A percentile compares a stretch with the other conserved stretches of the same genome.
Conservation (phyloP, 2,888 invertebrate species). For the Stratiomys singularior region DNA sequence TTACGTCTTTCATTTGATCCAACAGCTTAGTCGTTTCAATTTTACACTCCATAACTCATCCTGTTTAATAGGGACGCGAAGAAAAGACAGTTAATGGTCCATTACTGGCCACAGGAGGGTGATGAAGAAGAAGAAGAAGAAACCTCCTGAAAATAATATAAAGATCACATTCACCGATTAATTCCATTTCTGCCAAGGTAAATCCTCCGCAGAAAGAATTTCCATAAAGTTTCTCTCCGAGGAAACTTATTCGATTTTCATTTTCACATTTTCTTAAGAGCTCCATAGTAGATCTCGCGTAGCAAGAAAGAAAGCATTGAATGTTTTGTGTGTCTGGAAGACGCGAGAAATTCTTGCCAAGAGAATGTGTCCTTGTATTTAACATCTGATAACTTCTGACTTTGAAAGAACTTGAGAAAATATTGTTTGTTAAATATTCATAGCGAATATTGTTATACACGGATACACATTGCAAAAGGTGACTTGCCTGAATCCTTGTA, state of each 20-base stretch:
- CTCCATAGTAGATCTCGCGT: neutral
- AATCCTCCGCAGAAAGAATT: slow-evolving; percentile 20
- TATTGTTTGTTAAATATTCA: slow-evolving; percentile 31
- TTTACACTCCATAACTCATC: slow-evolving; percentile 32
- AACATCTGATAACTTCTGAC: slow-evolving; percentile 34
- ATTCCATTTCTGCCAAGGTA: slow-evolving; percentile 6
- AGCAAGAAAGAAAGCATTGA: neutral
- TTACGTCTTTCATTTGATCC: too few species aligned
- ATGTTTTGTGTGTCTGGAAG: neutral
- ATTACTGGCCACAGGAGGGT: slow-evolving; percentile 24
- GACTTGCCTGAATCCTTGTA: neutral
- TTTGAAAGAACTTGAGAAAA: neutral
- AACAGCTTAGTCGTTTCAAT: slow-evolving; percentile 1
- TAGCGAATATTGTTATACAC: neutral
- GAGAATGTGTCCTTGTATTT: neutral
- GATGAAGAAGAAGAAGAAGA: slow-evolving; percentile 13
- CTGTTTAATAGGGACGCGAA: neutral
- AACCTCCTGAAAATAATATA: slow-evolving; percentile 6
- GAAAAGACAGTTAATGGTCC: slow-evolving; percentile 20
- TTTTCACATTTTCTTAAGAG: neutral
- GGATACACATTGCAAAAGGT: too few species aligned
- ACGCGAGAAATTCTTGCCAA: neutral
- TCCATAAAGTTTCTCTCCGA: slow-evolving; percentile 12
- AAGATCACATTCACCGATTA: slow-evolving; percentile 39
- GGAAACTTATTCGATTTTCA: slow-evolving; percentile 22